Conservation (phyloP, 2,888 invertebrate genomes). For the Punctoribates punctum region DNA sequence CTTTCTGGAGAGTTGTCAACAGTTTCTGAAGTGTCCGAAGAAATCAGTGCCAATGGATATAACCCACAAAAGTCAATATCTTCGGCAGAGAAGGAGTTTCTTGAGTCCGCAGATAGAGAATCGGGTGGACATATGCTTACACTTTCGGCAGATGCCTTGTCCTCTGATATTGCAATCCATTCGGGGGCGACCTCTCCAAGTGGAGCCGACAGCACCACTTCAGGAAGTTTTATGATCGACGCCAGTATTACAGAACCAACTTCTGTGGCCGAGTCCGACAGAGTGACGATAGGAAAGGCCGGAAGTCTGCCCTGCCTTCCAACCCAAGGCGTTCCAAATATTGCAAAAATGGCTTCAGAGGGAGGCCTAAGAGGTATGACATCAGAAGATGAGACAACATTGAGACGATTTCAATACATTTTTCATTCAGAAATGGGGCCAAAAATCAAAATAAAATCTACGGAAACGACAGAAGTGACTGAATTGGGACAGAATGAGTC, state of each 20-base stretch:
- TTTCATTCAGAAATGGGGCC: neutral
- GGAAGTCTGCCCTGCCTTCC: slow-evolving; percentile 38
- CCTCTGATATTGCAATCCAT: slow-evolving; percentile 30
- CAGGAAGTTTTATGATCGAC: slow-evolving; percentile 42
- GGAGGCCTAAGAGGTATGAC: slow-evolving; percentile 16
- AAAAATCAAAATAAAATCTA: too few species aligned
- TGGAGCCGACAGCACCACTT: slow-evolving; percentile 40
- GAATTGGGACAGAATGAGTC: neutral
- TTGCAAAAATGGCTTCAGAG: slow-evolving; percentile 15
- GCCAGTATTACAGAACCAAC: slow-evolving; percentile 15
- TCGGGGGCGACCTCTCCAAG: slow-evolving; percentile 31
- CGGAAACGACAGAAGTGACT: neutral
- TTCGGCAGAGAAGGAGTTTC: neutral
- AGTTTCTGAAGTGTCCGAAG: slow-evolving; percentile 49
- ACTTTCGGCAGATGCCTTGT: neutral
- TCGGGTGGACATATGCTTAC: slow-evolving; percentile 11
- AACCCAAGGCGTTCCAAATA: neutral
- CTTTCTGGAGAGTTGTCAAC: slow-evolving; percentile 47
- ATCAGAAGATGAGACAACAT: neutral
- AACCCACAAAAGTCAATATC: slow-evolving; percentile 2
- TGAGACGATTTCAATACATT: neutral
- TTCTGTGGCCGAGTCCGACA: neutral
- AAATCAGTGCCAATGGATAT: slow-evolving; percentile 45
- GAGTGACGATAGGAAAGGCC: slow-evolving; percentile 18
- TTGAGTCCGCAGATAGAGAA: neutral